Evolutionary conservation across 2,888 invertebrate species (phyloP), one percentile per base, ranked within the genome.

Genomic region (Eustalomyia histrio): DNA sequence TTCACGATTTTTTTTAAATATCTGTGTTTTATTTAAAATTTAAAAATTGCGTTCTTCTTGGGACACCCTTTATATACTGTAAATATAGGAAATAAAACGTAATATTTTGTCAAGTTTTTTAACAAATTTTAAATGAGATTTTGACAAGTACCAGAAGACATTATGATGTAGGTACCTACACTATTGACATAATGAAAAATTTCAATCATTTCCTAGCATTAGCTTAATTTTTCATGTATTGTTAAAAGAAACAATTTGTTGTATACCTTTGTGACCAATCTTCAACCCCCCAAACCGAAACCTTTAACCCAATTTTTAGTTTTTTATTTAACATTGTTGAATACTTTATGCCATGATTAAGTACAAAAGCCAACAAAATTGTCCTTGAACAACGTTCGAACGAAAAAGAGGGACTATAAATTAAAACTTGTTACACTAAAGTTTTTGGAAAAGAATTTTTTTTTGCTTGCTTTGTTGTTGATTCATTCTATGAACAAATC

Each of bases 351-450:
- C 12, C 39, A 61, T 58, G 64, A 64, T 64, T 71, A 64, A 71
- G 69, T 52, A 58, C 33, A 50, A 21, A 16, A 55, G 65, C 8
- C 35, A 43, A 18, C 21, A 60, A 55, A 72, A 78, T 60, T 76
- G 60, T 21, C 71, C 76, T 76, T 76, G 76, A 52, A 33, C 29
- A 52, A 43, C 10, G 35, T 35, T 17, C 16, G 5, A 29, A 29
- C 2, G 9, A 14, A 76, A 43, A 50, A 69, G 12, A 21, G 6
- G 12, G 14, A 43, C 24, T 16, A 64, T 76, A 69, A 52, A 76
- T 76, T 57, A 69, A 68, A 69, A 69, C 12, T 76, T 69, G 50
- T 76, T 64, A 69, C 52, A 69, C 10, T 17, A 10, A 69, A 47
- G 17, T 24, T 63, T 8, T 39, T n/a, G 4, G 16, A 35, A 55